Base-by-base conservation (phyloP, 2,113 vertebrate genomes). In the Neopipo cinnamomea region DNA sequence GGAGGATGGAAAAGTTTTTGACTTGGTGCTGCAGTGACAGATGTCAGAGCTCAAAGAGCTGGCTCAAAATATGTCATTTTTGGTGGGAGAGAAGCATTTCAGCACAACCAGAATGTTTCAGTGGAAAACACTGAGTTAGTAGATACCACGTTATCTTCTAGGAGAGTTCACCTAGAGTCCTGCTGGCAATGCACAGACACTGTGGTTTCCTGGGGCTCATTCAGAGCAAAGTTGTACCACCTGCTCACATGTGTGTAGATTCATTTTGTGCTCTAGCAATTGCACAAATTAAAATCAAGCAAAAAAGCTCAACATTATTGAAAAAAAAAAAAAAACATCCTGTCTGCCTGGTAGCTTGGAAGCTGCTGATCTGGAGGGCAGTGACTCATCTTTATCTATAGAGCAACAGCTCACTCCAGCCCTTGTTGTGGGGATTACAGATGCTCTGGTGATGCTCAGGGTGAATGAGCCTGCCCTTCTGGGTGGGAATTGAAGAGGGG, bases 161-260 rank as follows among this genome's bases (percentile, higher is more conserved):
- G 75, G 52, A 59, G 46, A n/a, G 8, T 75, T 49, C 39, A n/a
- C 12, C 23, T n/a, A 30, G 39, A 52, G 30, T 31, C 23, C n/a
- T 53, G 31, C 31, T 53, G 31, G 39, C 56, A 59, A 8, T 6
- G 24, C 0, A 1, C 33, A 91, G 59, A 14, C 8, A 4, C 52
- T 1, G 14, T 9, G 37, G 9, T 17, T 84, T 84, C 14, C 21
- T 19, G 30, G 35, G 42, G 5, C 23, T 61, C 31, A 6, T 27
- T 87, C 24, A 61, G 58, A 52, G 49, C 0, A 0, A 84, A 62
- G 47, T 23, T 56, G 11, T 19, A 44, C 24, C n/a, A 20, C 21
- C 50, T 72, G 75, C 37, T 80, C 19, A 37, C 30, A 19, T 14
- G 21, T 0, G 1, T 1, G 3, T 24, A 41, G 25, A 25, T 66